Evolutionary conservation across 2,113 vertebrate species (phyloP), one percentile per base, ranked within the genome.

Genomic region (Anguilla rostrata): DNA sequence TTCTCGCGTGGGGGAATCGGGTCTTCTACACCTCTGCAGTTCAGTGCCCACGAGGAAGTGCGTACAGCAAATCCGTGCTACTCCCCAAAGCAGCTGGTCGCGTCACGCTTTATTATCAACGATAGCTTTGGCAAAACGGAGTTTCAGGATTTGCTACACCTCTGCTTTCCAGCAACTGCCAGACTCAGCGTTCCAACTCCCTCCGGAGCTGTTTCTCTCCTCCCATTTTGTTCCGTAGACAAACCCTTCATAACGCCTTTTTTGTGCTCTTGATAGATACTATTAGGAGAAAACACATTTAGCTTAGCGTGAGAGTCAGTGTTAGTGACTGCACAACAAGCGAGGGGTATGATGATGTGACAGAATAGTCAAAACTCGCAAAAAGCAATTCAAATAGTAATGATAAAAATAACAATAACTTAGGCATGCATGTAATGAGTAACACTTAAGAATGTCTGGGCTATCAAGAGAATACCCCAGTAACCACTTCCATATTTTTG

Each of bases 191-290:
- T 79, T 34, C 16, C 84, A 39, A 83, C 66, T 63, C 82, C 57
- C 63, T 87, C 56, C 63, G 87, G 34, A 34, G 43, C 79, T n/a
- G 3, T 88, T 53, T 87, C 88, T 89, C 53, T 89, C 75, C 89
- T 56, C 40, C 82, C 89, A 88, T 88, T 53, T 3, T 1, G 80
- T 85, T 88, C 90, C 92, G 88, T 56, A 94, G 91, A 94, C 95
- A 93, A 92, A 91, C 90, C 90, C 93, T 89, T 34, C 46, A 92
- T 85, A 91, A 94, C 89, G 3, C 92, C 83, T 56, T 93, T 80
- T 89, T 93, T 93, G 88, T 92, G 88, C 87, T 93, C 84, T 78
- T 88, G 89, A 90, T 91, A 95, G 92, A 91, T 91, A 34, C 75
- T 86, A 89, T 86, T 90, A 88, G 91, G 87, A 88, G 90, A 90